A percentile compares a stretch with the other conserved stretches of the same genome.
These are phyloP conservation scores for Telmatochromis sp. DNA, from an alignment of 2,113 vertebrate species.

Conservation along the genomic window DNA sequence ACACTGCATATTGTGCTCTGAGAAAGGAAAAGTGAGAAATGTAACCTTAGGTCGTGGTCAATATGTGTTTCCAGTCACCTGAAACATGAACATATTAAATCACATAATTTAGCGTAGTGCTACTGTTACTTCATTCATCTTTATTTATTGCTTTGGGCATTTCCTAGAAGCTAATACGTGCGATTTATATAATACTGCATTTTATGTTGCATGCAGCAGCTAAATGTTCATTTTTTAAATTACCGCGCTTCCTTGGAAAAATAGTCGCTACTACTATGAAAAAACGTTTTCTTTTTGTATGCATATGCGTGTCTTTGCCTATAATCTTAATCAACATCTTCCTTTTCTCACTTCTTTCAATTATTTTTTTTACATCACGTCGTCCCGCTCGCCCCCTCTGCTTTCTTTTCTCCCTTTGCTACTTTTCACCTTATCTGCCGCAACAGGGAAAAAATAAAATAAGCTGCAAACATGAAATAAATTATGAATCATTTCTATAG, in stretches of 20 bases:
- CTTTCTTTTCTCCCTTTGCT: background rate
- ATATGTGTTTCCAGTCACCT: background rate
- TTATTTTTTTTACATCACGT: background rate
- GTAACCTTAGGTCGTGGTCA: background rate
- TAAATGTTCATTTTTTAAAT: background rate
- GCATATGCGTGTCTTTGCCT: background rate
- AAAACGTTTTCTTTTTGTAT: background rate
- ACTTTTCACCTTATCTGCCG: background rate
- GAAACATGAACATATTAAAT: background rate
- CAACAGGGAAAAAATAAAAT: background rate
- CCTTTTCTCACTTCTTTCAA: background rate
- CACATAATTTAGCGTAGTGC: background rate
- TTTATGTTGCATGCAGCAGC: background rate
- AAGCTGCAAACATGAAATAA: slow-evolving; percentile 32
- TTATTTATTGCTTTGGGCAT: background rate
- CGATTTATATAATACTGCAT: background rate
- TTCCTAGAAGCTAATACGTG: background rate
- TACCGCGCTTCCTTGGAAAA: background rate
- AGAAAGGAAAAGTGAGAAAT: background rate
- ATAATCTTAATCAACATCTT: background rate
- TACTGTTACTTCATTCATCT: background rate
- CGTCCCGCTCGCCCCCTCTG: background rate
- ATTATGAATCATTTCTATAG: slow-evolving; percentile 55
- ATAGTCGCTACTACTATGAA: background rate
- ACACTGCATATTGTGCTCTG: background rate